Evolutionary conservation across 2,888 invertebrate genomes (phyloP), one percentile per base, ranked within the genome.

Genomic region (Oscheius sp.): DNA sequence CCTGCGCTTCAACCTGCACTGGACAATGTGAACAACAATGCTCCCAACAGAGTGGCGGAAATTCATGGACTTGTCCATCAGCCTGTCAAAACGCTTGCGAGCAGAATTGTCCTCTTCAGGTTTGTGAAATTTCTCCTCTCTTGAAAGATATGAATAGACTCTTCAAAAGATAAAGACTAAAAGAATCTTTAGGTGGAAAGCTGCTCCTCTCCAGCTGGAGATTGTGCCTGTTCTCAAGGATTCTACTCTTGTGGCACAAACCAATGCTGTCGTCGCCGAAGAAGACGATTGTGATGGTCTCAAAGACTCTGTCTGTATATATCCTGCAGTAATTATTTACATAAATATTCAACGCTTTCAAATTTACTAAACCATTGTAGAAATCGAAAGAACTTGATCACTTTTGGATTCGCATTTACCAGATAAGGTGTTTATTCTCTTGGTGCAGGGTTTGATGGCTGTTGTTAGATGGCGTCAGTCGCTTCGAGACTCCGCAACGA

Each of bases 231-330:
- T 55, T 68, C 70, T n/a, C 52, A 66, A 31, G 45, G 17, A 15
- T 78, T 75, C 69, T 75, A 69, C 12, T 45, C 50, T 31, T 78
- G 78, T 45, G 78, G 78, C 46, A 65, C 58, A n/a, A 74, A 78
- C 23, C 74, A 75, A 55, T 78, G 78, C 65, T 78, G 78, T 58
- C 71, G 77, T 66, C 69, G 70, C 46, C 69, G 73, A 73, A 70
- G 77, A 73, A 63, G 73, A 58, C 46, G 55, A 33, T n/a, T 65
- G 15, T 52, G 12, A 12, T 33, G 34, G 46, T 34, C 50, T 64
- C 48, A 64, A 39, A n/a, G n/a, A n/a, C n/a, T 23, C 23, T 50
- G 48, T 33, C 42, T 61, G 61, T 61, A 61, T 45, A 61, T 61
- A 61, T n/a, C n/a, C n/a, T n/a, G n/a, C n/a, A n/a, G n/a, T n/a